A percentile compares a stretch with the other conserved stretches of the same genome.
Evolutionary conservation across 2,113 vertebrate genomes (phyloP).

Genomic region (Corydoras sp.): DNA sequence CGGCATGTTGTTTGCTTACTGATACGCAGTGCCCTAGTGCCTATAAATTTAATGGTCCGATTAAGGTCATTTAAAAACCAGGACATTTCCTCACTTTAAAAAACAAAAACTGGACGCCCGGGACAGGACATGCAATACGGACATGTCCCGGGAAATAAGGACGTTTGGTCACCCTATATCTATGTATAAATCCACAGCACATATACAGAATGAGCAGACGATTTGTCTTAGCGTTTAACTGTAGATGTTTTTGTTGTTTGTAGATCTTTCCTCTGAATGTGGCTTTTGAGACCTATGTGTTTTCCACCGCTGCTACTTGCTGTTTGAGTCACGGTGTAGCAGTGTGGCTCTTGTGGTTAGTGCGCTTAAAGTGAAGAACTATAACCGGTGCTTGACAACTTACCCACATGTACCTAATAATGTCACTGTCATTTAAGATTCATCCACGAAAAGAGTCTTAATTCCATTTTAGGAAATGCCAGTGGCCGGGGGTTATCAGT

Average conservation of each 20-base stretch:
- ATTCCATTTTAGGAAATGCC: conserved; percentile 43
- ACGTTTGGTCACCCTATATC: no score
- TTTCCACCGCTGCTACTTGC: neutral
- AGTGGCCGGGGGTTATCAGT: conserved; percentile 45
- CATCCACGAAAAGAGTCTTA: conserved; percentile 34
- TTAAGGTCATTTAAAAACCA: no score
- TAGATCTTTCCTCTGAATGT: neutral
- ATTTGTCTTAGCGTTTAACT: neutral
- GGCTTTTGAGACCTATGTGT: neutral
- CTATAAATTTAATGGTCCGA: no score
- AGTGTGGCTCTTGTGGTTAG: conserved; percentile 26
- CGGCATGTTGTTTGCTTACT: no score
- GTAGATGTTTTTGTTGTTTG: neutral
- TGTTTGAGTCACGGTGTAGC: neutral
- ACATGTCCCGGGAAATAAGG: no score
- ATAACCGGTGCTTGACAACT: conserved; percentile 59
- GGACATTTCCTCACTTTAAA: no score
- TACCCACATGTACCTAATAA: conserved; percentile 55
- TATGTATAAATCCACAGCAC: neutral
- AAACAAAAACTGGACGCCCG: no score
- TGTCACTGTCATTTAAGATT: conserved; percentile 60
- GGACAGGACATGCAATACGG: no score
- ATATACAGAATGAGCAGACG: neutral
- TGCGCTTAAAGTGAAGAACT: conserved; percentile 17
- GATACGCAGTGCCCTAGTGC: no score